phyloP scores from a whole-genome alignment of 53 echinoderm and acorn worm species.

The Holothuria scabra region DNA sequence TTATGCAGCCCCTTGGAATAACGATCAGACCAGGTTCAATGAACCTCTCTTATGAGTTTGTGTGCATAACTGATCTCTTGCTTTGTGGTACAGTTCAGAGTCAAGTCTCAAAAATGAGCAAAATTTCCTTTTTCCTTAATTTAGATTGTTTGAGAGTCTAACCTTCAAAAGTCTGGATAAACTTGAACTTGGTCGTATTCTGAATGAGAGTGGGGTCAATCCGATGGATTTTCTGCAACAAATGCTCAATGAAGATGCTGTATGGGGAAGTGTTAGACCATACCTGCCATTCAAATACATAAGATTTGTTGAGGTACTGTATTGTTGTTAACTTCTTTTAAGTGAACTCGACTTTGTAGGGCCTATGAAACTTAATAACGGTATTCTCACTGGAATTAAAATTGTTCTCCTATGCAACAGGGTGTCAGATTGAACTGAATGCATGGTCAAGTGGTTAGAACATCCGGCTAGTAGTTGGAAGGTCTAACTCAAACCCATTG shows the following conservation, averaged over 20 bases:
- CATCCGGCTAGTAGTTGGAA: too few species aligned
- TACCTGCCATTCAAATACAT: background rate
- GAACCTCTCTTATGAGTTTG: too few species aligned
- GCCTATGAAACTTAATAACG: background rate
- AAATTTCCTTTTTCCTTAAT: too few species aligned
- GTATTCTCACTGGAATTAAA: background rate
- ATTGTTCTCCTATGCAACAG: background rate
- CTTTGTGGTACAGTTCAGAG: too few species aligned
- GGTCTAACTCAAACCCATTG: too few species aligned
- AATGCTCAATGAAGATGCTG: background rate
- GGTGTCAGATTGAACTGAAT: too few species aligned
- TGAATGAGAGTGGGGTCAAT: background rate
- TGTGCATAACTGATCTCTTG: too few species aligned
- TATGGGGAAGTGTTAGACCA: background rate
- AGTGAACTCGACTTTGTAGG: too few species aligned
- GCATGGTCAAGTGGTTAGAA: too few species aligned
- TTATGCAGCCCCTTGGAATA: too few species aligned
- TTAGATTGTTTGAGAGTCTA: background rate
- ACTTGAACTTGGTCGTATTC: background rate
- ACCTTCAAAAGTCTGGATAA: background rate
- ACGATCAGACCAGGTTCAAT: too few species aligned
- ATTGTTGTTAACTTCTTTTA: background rate
- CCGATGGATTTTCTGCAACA: background rate
- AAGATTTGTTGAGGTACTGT: background rate
- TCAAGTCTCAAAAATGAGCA: too few species aligned